phyloP scores from a whole-genome alignment of 2,113 vertebrate genomes.

The Pomatostomus ruficeps region DNA sequence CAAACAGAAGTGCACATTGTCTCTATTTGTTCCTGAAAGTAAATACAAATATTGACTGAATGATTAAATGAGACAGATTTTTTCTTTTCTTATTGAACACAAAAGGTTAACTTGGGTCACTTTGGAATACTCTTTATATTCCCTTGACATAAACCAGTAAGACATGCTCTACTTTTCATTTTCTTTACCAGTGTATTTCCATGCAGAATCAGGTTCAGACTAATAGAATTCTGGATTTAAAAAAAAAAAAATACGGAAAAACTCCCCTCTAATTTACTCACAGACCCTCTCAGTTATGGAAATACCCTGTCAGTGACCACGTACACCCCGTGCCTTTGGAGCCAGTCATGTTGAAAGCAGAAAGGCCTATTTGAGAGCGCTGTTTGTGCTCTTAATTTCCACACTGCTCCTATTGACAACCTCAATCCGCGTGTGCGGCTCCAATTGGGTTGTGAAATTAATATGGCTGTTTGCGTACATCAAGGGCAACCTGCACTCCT shows the following conservation, averaged over 20 bases:
- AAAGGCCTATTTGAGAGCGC: neutral
- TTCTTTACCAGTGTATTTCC: neutral
- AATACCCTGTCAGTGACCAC: neutral
- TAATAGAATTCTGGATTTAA: neutral
- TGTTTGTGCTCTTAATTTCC: neutral
- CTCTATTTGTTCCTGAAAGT: neutral
- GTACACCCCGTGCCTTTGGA: neutral
- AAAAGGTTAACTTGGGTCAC: neutral
- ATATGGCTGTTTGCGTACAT: constrained; percentile 8
- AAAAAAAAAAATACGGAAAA: neutral
- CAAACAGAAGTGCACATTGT: neutral
- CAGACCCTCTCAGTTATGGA: neutral
- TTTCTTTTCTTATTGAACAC: neutral
- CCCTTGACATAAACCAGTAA: neutral
- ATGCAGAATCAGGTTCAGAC: neutral
- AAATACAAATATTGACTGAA: neutral
- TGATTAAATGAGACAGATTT: neutral
- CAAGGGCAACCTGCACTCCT: constrained; percentile 42
- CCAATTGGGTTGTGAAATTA: constrained; percentile 50
- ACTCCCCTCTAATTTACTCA: neutral
- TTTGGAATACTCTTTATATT: neutral
- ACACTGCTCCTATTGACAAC: constrained; percentile 7
- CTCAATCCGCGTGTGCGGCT: neutral
- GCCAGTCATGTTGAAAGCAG: neutral
- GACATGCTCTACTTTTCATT: neutral